A percentile compares a stretch with the other conserved stretches of the same genome.
Conservation (phyloP, 2,888 invertebrate genomes). For the Tipula vernalis region DNA sequence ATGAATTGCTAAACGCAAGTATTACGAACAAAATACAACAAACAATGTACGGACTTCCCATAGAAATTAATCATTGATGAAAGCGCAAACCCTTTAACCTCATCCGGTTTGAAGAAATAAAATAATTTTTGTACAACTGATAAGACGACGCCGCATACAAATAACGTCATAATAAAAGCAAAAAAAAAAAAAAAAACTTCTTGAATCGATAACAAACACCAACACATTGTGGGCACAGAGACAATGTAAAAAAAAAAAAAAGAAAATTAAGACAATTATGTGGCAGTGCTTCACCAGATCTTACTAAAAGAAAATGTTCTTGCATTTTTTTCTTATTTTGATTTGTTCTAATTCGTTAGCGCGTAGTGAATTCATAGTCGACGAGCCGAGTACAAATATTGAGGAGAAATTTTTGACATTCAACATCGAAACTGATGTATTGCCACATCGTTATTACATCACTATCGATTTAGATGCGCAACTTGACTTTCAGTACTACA, state of each 20-base stretch:
- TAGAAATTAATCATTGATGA: background rate
- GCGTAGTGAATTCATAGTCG: background rate
- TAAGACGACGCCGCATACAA: background rate
- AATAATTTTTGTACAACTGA: background rate
- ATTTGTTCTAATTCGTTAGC: background rate
- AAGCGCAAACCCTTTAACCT: background rate
- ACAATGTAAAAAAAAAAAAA: background rate
- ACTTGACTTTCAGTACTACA: background rate
- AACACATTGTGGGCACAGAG: background rate
- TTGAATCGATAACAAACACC: background rate
- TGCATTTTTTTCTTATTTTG: background rate
- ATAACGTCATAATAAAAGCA: background rate
- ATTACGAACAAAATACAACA: background rate
- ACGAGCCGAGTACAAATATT: background rate
- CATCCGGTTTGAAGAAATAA: background rate
- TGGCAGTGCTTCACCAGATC: background rate
- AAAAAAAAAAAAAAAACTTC: background rate
- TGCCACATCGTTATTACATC: background rate
- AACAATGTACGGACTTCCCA: background rate
- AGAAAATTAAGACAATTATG: background rate
- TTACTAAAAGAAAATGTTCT: background rate
- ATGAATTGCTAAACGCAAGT: background rate
- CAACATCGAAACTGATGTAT: background rate
- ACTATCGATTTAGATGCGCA: background rate
- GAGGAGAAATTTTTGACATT: background rate